These are phyloP conservation scores for Nannoperca obscura DNA, from an alignment of 2,797 vertebrate genomes.

Conservation along the genomic window DNA sequence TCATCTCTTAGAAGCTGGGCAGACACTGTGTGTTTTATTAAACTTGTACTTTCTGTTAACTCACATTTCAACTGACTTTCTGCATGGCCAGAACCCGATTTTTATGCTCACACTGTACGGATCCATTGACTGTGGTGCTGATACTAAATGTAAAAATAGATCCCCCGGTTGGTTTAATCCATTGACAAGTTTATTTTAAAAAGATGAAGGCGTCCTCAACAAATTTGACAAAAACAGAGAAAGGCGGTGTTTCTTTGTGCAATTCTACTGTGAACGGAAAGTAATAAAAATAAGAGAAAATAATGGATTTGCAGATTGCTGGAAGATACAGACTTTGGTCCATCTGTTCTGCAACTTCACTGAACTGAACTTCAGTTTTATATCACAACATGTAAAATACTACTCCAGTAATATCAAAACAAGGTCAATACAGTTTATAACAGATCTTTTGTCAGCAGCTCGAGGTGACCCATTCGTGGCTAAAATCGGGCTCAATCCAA, in stretches of 20 bases:
- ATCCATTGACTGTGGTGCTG: not conserved
- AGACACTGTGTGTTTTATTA: not conserved
- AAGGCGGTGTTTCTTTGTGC: too few species aligned
- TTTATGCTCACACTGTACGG: not conserved
- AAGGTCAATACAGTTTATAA: not conserved
- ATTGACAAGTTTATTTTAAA: not conserved
- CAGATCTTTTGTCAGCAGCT: not conserved
- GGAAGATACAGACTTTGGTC: not conserved
- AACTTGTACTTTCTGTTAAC: slow-evolving; percentile 14
- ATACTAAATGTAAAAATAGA: too few species aligned
- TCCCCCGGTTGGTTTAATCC: not conserved
- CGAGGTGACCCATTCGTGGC: not conserved
- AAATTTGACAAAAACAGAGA: too few species aligned
- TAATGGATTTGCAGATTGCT: not conserved
- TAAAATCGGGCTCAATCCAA: not conserved
- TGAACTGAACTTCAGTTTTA: not conserved
- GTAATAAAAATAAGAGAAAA: not conserved
- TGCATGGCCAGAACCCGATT: not conserved
- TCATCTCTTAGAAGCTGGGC: not conserved
- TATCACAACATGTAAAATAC: not conserved
- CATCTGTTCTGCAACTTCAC: not conserved
- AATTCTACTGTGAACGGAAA: not conserved
- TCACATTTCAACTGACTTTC: not conserved
- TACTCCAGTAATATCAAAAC: not conserved
- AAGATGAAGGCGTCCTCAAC: too few species aligned